Evolutionary conservation across 2,888 invertebrate species (phyloP).

Genomic region (Nomada goodeniana): DNA sequence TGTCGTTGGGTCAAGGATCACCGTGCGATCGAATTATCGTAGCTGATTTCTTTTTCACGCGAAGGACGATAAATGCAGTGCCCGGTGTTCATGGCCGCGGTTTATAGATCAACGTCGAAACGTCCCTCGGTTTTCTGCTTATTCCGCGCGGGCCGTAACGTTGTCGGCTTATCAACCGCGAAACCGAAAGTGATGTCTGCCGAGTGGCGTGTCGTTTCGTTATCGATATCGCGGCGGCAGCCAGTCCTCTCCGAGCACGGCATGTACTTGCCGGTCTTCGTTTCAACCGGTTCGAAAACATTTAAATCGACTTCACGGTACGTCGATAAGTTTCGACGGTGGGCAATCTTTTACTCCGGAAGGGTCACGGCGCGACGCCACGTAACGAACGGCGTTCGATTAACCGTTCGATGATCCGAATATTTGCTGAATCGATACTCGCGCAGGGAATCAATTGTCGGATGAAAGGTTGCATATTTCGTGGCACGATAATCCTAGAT

Average conservation of each 20-base stretch:
- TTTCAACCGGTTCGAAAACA: conserved; percentile 7
- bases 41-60: background rate
- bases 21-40: conserved; percentile 49
- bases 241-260: conserved; percentile 25
- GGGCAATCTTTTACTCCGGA: no score
- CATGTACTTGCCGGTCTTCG: conserved; percentile 4
- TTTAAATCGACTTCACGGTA: background rate
- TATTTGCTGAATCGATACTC: no score
- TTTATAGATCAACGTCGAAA: background rate
- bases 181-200: conserved; percentile 39
- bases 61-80: background rate
- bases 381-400: no score
- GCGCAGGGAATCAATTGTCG: no score
- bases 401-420: no score
- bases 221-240: conserved; percentile 51
- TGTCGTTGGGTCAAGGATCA: conserved; percentile 66
- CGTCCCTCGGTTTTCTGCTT: background rate
- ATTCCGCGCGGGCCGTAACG: background rate
- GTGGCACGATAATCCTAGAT: background rate
- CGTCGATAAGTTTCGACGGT: background rate
- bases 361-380: no score
- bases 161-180: conserved; percentile 57
- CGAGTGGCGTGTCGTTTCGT: conserved; percentile 33
- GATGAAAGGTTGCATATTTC: no score
- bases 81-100: background rate